Base-by-base conservation (phyloP, 2,888 invertebrate species). In the Parnassius glacialis region DNA sequence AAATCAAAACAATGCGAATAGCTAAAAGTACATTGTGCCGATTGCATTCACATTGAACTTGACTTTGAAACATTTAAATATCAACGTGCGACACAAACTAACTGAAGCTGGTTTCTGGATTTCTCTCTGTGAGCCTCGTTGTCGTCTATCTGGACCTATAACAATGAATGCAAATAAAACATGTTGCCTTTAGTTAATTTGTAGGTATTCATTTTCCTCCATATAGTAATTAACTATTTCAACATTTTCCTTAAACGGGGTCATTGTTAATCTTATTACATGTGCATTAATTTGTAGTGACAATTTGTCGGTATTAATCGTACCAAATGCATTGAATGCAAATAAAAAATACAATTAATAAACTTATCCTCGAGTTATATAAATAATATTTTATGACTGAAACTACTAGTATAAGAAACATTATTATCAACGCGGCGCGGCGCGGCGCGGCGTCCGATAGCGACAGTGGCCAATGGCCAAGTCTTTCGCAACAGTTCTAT, bases 401-500 rank as follows among this genome's bases (percentile, higher is more conserved):
- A 65, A 69, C 69, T 74, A 54, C 51, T 55, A 51, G 50, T 44
- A 71, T 10, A 45, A 1, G 45, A 9, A 74, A 75, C 68, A 70
- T 68, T 68, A 77, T 80, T 84, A 82, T 84, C 85, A 81, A 73
- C n/a, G n/a, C 16, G 1, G 1, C 16, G 16, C 16, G 16, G 1
- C 69, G 72, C 71, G 68, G n/a, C 45, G 45, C 34, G 12, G 75
- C 78, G 78, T 75, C 72, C 72, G 76, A 68, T 70, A 74, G 78
- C 74, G 75, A 73, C 74, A 72, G 79, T 88, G 90, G 90, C 86
- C 69, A 65, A 65, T 74, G 77, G 90, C 90, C 90, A 90, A 87
- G 74, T 80, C 79, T 90, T 87, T 89, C 87, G 85, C 83, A 89
- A 89, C 78, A 67, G 73, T 72, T 82, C 84, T 89, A 89, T 81